These are phyloP conservation scores for Synaphobranchus kaupii DNA, from an alignment of 2,797 vertebrate genomes.

Conservation along the genomic window DNA sequence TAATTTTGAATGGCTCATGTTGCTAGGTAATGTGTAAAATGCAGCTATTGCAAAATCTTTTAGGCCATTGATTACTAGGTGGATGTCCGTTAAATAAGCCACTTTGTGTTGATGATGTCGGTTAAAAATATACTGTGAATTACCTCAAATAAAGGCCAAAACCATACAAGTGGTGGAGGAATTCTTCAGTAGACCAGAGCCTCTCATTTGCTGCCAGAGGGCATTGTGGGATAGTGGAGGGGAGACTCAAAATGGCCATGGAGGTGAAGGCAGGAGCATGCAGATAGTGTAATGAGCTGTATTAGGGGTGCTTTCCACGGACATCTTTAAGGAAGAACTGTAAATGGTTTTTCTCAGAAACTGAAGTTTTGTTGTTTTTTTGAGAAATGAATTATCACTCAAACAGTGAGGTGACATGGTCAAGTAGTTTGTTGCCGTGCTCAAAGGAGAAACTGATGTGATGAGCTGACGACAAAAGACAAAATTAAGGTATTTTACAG, in stretches of 20 bases:
- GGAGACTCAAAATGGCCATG: neutral
- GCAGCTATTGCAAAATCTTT: neutral
- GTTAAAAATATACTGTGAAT: neutral
- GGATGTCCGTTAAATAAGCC: neutral
- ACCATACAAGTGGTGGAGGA: neutral
- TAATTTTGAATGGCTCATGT: neutral
- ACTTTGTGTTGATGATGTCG: neutral
- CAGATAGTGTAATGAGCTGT: neutral
- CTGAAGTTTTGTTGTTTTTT: neutral
- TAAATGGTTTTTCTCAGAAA: neutral
- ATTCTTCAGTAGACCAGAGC: neutral
- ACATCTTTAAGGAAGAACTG: neutral
- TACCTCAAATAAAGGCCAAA: neutral
- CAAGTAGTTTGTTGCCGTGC: neutral
- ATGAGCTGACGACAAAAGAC: neutral
- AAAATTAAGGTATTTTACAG: neutral
- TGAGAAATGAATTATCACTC: neutral
- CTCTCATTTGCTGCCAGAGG: neutral
- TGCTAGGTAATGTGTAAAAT: neutral
- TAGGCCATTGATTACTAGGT: neutral
- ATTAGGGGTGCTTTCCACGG: neutral
- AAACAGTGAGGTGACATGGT: neutral
- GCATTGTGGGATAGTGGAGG: neutral
- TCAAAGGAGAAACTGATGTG: neutral
- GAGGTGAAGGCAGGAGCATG: neutral